phyloP scores from a whole-genome alignment of 2,888 invertebrate species.

The Thalpophila matura region DNA sequence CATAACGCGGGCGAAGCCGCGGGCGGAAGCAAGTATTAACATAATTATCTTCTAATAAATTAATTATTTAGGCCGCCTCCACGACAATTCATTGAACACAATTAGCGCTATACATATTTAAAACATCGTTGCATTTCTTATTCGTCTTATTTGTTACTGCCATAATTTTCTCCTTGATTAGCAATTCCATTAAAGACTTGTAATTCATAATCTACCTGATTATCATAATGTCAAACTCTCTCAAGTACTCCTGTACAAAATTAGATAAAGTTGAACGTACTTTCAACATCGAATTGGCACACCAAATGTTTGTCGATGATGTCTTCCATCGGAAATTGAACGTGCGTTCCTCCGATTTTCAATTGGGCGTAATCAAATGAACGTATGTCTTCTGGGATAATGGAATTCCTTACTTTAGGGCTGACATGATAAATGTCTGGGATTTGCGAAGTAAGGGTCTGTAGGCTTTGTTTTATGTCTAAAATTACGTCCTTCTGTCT shows the following conservation, averaged over 20 bases:
- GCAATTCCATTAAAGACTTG: neutral
- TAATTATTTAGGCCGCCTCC: too few relatives aligned
- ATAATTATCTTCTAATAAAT: too few relatives aligned
- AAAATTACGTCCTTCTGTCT: conserved; percentile 26
- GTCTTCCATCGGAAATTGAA: conserved; percentile 55
- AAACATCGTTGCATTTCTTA: too few relatives aligned
- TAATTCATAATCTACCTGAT: neutral
- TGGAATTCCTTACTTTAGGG: conserved; percentile 58
- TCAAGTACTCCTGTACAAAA: neutral
- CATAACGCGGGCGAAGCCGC: too few relatives aligned
- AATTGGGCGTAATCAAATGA: conserved; percentile 60
- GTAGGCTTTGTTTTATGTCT: conserved; percentile 38
- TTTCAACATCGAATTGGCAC: conserved; percentile 13
- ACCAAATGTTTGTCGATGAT: conserved; percentile 36
- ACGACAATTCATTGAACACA: too few relatives aligned
- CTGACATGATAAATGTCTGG: conserved; percentile 61
- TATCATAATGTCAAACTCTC: neutral
- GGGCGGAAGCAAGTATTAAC: too few relatives aligned
- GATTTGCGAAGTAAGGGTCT: conserved; percentile 39
- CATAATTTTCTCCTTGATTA: too few relatives aligned
- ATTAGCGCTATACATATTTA: too few relatives aligned
- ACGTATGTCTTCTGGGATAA: conserved; percentile 60
- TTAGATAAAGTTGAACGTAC: neutral
- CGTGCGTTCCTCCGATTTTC: conserved; percentile 53
- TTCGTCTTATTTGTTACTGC: too few relatives aligned